Conservation (phyloP, 1,140 invertebrate genomes). For the Pectinophora gossypiella region DNA sequence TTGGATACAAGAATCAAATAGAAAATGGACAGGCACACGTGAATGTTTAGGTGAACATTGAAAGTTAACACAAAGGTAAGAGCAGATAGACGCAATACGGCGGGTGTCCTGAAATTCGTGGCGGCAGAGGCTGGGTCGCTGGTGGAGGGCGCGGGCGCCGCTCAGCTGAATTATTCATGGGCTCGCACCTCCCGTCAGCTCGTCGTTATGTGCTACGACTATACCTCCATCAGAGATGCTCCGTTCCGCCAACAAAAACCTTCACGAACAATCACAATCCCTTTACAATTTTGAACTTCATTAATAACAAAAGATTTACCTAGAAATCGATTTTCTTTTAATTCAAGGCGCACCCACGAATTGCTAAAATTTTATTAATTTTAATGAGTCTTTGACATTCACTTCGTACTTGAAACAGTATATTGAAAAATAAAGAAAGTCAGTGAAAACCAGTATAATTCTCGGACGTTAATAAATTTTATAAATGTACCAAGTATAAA, state of each 20-base stretch:
- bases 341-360: too few species aligned
- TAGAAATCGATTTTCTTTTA: too few species aligned
- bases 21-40: neutral
- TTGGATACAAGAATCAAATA: neutral
- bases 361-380: too few species aligned
- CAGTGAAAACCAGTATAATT: too few species aligned
- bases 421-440: too few species aligned
- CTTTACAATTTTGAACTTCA: too few species aligned
- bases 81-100: neutral
- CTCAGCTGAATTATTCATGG: constrained; percentile 57
- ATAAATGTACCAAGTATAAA: too few species aligned
- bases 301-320: too few species aligned
- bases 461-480: neutral
- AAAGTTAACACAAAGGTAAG: neutral
- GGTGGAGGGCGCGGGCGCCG: constrained; percentile 37
- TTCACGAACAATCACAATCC: too few species aligned
- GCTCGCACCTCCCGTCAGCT: constrained; percentile 38
- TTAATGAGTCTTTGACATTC: too few species aligned
- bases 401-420: neutral
- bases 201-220: constrained; percentile 33
- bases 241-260: too few species aligned
- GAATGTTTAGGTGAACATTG: neutral
- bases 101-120: constrained; percentile 22
- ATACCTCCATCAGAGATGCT: constrained; percentile 19
- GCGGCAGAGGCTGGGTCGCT: constrained; percentile 17